These are phyloP conservation scores for Dreissena polymorpha DNA, from an alignment of 1,140 invertebrate species.

Conservation along the genomic window DNA sequence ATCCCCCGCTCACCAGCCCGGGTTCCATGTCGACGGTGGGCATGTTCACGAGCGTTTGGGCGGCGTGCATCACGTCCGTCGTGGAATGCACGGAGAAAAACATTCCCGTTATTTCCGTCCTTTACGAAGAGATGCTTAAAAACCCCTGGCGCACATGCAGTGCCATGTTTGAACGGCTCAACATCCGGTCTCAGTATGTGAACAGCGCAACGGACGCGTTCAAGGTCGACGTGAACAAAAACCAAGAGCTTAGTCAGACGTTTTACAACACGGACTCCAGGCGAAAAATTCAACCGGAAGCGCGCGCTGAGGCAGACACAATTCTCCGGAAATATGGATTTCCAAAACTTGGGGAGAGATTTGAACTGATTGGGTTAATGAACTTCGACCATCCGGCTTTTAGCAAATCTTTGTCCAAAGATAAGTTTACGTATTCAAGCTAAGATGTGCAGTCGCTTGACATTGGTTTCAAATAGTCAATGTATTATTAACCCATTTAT, in stretches of 20 bases:
- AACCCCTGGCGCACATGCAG: slow-evolving; percentile 64
- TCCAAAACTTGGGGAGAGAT: slow-evolving; percentile 71
- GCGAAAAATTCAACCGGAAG: slow-evolving; percentile 63
- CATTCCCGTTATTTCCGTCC: slow-evolving; percentile 68
- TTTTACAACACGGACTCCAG: slow-evolving; percentile 62
- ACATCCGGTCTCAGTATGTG: slow-evolving; percentile 68
- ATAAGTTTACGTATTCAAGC: slow-evolving; percentile 46
- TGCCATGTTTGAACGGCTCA: slow-evolving; percentile 67
- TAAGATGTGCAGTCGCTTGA: too few relatives aligned
- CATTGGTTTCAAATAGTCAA: too few relatives aligned
- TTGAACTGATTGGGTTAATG: slow-evolving; percentile 69
- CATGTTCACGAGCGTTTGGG: slow-evolving; percentile 71
- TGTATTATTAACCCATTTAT: too few relatives aligned
- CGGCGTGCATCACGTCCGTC: slow-evolving; percentile 65
- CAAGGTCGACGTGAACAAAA: slow-evolving; percentile 64
- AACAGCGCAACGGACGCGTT: slow-evolving; percentile 67
- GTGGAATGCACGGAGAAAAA: slow-evolving; percentile 66
- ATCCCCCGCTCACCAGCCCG: slow-evolving; percentile 50
- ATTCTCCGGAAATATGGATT: slow-evolving; percentile 71
- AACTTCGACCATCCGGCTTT: slow-evolving; percentile 68
- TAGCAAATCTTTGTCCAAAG: slow-evolving; percentile 50
- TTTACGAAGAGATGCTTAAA: slow-evolving; percentile 75
- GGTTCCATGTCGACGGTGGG: slow-evolving; percentile 62
- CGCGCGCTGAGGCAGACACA: slow-evolving; percentile 67
- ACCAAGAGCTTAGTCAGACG: slow-evolving; percentile 42